Conservation (phyloP, 2,113 vertebrate species). For the Otolemur garnettii region DNA sequence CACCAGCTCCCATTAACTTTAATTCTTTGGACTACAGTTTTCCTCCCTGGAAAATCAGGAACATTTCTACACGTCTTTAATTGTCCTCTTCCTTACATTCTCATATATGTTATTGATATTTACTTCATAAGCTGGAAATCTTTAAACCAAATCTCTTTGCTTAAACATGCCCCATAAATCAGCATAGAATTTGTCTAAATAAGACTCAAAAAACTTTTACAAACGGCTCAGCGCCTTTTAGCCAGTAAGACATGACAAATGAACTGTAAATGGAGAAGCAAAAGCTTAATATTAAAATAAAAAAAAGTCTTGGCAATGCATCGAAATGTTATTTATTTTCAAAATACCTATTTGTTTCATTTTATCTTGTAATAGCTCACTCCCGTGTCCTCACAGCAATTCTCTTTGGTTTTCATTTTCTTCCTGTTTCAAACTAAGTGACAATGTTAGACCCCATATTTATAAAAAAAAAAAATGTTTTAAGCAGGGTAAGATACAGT, state of each 20-base stretch:
- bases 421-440: slow-evolving; percentile 63
- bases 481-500: neutral
- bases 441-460: neutral
- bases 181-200: neutral
- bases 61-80: neutral
- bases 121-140: neutral
- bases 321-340: neutral
- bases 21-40: neutral
- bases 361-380: neutral
- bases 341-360: neutral
- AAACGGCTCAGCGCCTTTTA: neutral
- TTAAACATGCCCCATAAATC: neutral
- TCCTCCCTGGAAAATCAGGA: neutral
- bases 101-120: neutral
- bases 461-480: neutral
- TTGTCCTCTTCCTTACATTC: neutral
- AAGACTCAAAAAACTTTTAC: neutral
- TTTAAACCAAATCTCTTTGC: neutral
- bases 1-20: neutral
- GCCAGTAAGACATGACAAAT: slow-evolving; percentile 8
- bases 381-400: slow-evolving; percentile 60
- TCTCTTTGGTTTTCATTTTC: slow-evolving; percentile 72
- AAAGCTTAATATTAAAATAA: neutral
- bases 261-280: neutral
- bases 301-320: neutral